These are phyloP conservation scores for Artibeus jamaicensis DNA, from an alignment of 2,797 vertebrate genomes.

Conservation along the genomic window DNA sequence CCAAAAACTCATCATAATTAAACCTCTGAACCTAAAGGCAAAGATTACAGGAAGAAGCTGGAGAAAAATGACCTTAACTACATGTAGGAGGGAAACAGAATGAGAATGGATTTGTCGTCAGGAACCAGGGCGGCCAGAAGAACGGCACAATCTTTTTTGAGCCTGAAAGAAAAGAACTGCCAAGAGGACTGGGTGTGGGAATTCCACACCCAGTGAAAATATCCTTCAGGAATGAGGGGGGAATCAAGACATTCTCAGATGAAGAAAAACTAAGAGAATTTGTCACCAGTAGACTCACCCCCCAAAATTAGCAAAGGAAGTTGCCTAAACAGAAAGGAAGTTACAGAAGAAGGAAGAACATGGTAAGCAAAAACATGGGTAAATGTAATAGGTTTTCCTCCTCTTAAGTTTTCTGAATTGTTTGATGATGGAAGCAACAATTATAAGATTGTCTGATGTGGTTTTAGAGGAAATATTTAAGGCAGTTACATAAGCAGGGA, in stretches of 20 bases:
- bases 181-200: neutral
- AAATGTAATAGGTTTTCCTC: neutral
- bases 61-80: neutral
- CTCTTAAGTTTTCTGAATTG: neutral
- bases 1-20: neutral
- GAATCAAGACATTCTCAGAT: neutral
- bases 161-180: neutral
- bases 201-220: neutral
- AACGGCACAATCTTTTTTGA: neutral
- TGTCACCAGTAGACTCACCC: neutral
- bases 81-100: neutral
- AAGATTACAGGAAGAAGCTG: neutral
- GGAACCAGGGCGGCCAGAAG: neutral
- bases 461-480: neutral
- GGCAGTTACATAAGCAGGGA: neutral
- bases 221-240: neutral
- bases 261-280: neutral
- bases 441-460: neutral
- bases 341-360: neutral
- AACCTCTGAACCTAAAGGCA: neutral
- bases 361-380: neutral
- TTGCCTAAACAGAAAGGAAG: constrained; percentile 33
- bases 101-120: neutral
- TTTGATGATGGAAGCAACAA: neutral
- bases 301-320: neutral